Evolutionary conservation across 2,888 invertebrate species (phyloP).

Genomic region (Timema cristinae): DNA sequence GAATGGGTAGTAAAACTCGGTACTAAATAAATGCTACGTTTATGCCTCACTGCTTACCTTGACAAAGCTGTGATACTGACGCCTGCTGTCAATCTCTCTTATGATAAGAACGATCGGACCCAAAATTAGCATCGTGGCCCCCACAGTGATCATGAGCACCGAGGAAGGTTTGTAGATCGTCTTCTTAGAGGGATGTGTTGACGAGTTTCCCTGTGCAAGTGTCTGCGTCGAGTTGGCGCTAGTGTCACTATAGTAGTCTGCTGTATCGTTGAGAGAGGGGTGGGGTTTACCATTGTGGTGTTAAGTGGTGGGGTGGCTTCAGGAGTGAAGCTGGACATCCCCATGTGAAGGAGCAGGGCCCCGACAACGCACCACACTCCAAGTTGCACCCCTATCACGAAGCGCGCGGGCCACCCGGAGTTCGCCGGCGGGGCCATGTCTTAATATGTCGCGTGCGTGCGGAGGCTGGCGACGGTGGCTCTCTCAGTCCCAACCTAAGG

Average conservation of each 20-base stretch:
- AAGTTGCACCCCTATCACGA: conserved; percentile 27
- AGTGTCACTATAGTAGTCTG: too few relatives aligned
- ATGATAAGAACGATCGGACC: conserved; percentile 26
- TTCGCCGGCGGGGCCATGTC: background rate
- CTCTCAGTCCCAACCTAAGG: too few relatives aligned
- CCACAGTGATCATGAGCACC: conserved; percentile 28
- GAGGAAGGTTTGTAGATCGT: conserved; percentile 22
- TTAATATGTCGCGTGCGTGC: too few relatives aligned
- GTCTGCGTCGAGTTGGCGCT: background rate
- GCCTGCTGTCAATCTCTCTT: conserved; percentile 23
- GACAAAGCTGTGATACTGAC: conserved; percentile 18
- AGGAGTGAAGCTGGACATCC: conserved; percentile 22
- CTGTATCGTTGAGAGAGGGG: too few relatives aligned
- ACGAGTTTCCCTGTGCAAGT: background rate
- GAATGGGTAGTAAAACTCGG: too few relatives aligned
- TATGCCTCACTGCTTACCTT: conserved; percentile 20
- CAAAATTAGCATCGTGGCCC: conserved; percentile 27
- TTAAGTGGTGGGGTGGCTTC: background rate
- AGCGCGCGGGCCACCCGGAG: conserved; percentile 20
- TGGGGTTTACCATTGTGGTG: background rate
- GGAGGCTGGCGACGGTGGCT: too few relatives aligned
- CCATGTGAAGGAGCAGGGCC: conserved; percentile 27
- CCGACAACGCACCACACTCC: conserved; percentile 28
- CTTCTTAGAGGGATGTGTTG: background rate
- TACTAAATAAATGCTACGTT: too few relatives aligned